phyloP scores from a whole-genome alignment of 1,140 invertebrate genomes.

The Caerostris extrusa region DNA sequence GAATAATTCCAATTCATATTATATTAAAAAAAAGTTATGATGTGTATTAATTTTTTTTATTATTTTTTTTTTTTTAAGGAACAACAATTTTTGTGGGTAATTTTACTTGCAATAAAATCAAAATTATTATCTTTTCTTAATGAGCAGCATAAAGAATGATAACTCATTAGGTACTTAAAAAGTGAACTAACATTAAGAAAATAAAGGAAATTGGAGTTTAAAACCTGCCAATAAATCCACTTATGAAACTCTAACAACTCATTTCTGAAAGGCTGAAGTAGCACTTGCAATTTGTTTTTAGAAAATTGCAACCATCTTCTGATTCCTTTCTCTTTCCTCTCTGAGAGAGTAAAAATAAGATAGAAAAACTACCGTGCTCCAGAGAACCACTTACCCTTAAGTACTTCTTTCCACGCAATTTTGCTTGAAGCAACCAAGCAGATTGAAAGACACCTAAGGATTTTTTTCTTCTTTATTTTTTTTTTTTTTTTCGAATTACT shows the following conservation, averaged over 20 bases:
- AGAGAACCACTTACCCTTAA: constrained; percentile 16
- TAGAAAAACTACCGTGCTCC: not conserved
- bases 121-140: too few relatives aligned
- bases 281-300: not conserved
- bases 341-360: not conserved
- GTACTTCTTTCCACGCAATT: constrained; percentile 28
- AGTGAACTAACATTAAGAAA: not conserved
- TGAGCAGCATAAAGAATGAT: too few relatives aligned
- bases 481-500: not conserved
- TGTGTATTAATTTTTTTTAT: too few relatives aligned
- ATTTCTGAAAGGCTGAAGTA: not conserved
- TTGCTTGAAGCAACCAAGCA: not conserved
- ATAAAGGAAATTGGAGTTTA: not conserved
- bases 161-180: too few relatives aligned
- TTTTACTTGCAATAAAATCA: too few relatives aligned
- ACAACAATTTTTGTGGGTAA: too few relatives aligned
- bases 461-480: not conserved
- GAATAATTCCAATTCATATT: too few relatives aligned
- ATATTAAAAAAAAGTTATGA: too few relatives aligned
- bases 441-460: not conserved
- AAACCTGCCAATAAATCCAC: too few relatives aligned
- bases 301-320: not conserved
- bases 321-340: not conserved
- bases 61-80: too few relatives aligned
- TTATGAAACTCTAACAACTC: not conserved